Conservation (phyloP, 2,113 vertebrate genomes). For the Carettochelys insculpta region DNA sequence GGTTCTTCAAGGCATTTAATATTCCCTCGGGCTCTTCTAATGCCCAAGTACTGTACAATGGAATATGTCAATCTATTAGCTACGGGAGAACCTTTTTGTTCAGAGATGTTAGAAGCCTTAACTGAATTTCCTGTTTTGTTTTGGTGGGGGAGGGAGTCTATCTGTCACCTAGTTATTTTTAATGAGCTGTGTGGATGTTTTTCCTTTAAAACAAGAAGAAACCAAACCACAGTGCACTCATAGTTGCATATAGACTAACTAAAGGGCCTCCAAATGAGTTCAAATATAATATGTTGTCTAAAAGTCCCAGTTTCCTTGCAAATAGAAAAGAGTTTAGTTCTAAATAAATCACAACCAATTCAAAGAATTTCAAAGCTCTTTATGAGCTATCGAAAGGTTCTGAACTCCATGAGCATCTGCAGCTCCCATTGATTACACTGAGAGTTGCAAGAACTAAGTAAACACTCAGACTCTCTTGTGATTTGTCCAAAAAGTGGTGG, state of each 20-base stretch:
- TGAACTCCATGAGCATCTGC: neutral
- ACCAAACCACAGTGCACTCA: neutral
- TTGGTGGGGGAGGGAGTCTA: neutral
- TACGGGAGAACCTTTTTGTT: neutral
- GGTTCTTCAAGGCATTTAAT: neutral
- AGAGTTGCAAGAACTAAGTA: neutral
- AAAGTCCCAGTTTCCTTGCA: neutral
- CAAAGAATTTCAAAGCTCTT: neutral
- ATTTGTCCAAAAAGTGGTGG: neutral
- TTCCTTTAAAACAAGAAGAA: neutral
- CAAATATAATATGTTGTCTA: neutral
- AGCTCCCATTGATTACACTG: neutral
- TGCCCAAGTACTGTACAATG: neutral
- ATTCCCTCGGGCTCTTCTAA: neutral
- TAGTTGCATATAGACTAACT: neutral
- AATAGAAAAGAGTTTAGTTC: neutral
- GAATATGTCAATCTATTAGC: neutral
- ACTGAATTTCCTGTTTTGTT: neutral
- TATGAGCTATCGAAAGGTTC: neutral
- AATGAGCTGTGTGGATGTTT: neutral
- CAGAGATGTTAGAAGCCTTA: neutral
- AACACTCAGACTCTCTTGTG: neutral
- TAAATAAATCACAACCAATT: neutral
- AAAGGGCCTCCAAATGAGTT: fast-evolving
- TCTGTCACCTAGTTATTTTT: neutral